A percentile compares a stretch with the other conserved stretches of the same genome.
phyloP scores from a whole-genome alignment of 2,797 vertebrate genomes.

The Cirrhinus molitorella region DNA sequence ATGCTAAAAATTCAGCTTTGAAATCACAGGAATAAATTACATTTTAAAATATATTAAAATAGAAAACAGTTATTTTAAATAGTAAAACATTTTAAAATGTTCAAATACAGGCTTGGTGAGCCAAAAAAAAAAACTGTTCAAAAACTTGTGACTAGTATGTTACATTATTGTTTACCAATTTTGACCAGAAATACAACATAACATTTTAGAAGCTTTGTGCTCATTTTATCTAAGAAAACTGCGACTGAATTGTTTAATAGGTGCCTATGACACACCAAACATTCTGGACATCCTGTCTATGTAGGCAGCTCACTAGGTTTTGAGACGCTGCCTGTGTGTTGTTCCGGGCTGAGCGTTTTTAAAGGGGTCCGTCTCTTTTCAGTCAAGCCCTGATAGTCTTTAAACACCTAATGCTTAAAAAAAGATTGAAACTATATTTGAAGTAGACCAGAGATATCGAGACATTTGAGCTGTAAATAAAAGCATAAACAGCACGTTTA shows the following conservation, averaged over 20 bases:
- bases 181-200: background rate
- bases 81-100: no score
- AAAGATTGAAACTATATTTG: background rate
- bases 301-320: slow-evolving; percentile 9
- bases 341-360: slow-evolving; percentile 7
- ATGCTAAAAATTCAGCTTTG: no score
- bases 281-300: slow-evolving; percentile 14
- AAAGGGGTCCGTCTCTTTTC: slow-evolving; percentile 17
- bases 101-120: no score
- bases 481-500: background rate
- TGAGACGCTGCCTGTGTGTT: background rate
- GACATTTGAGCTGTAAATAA: background rate
- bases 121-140: no score
- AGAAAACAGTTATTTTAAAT: no score
- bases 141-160: background rate
- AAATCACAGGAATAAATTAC: no score
- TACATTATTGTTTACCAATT: background rate
- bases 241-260: background rate
- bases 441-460: background rate
- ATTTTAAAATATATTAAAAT: no score
- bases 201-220: background rate
- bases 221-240: background rate
- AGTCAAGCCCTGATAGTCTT: background rate
- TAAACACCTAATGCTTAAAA: background rate
- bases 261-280: background rate